Evolutionary conservation across 2,113 vertebrate genomes (phyloP).

Genomic region (Haplochromis vanheusdeni): DNA sequence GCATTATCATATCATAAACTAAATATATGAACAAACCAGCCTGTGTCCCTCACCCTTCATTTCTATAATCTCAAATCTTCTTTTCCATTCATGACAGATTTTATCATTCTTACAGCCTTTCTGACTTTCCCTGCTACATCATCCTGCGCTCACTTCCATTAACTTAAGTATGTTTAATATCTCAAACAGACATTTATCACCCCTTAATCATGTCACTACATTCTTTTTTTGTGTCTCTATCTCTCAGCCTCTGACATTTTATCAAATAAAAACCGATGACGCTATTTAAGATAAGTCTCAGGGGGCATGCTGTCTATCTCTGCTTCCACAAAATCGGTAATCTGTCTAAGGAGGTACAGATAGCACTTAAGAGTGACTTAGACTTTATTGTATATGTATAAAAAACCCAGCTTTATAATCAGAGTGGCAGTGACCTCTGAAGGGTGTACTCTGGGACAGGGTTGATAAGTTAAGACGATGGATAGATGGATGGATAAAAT

Average conservation of each 20-base stretch:
- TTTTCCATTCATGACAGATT: neutral
- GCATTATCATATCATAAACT: slow-evolving; percentile 25
- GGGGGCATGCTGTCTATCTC: neutral
- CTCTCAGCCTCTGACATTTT: neutral
- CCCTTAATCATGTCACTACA: neutral
- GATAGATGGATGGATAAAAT: neutral
- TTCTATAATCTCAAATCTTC: neutral
- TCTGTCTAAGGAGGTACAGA: neutral
- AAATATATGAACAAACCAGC: slow-evolving; percentile 1
- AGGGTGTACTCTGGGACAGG: neutral
- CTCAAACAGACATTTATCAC: neutral
- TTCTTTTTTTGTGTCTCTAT: neutral
- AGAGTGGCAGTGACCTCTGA: neutral
- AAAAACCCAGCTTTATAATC: neutral
- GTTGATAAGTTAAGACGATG: neutral
- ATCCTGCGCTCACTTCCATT: neutral
- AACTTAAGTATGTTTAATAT: neutral
- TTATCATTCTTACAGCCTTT: neutral
- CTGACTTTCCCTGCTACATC: neutral
- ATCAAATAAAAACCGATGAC: neutral
- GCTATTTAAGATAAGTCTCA: too few relatives aligned
- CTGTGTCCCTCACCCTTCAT: neutral
- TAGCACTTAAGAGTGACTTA: neutral
- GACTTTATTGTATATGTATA: neutral
- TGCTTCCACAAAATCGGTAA: neutral